phyloP scores from a whole-genome alignment of 2,113 vertebrate species.

The Oreotragus oreotragus region DNA sequence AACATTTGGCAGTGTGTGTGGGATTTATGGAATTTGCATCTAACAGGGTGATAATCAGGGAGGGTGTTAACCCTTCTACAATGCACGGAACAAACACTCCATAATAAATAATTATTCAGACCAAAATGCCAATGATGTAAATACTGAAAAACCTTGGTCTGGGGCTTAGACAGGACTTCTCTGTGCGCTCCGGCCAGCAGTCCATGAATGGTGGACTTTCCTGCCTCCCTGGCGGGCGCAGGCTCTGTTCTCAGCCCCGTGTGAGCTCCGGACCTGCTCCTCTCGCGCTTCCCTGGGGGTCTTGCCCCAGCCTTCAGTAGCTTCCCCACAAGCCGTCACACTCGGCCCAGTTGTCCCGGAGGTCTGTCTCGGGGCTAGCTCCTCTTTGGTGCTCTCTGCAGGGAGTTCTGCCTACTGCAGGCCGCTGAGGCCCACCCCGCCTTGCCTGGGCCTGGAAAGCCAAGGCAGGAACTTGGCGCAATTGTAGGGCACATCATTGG shows the following conservation, averaged over 20 bases:
- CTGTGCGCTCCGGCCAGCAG: rapidly evolving
- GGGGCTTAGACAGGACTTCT: neutral
- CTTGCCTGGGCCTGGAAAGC: too few species aligned
- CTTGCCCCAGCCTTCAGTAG: rapidly evolving
- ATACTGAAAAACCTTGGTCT: neutral
- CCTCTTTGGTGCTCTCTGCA: neutral
- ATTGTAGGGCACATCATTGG: rapidly evolving
- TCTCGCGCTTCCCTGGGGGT: rapidly evolving
- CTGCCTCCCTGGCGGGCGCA: rapidly evolving
- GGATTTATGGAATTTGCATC: neutral
- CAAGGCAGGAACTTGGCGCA: neutral
- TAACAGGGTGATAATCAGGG: too few species aligned
- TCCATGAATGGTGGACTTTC: rapidly evolving
- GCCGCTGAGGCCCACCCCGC: rapidly evolving
- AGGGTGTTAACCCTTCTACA: too few species aligned
- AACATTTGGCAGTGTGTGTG: too few species aligned
- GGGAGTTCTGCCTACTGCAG: rapidly evolving
- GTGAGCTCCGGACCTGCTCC: rapidly evolving
- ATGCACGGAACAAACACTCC: neutral
- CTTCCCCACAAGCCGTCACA: rapidly evolving
- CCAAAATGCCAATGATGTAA: too few species aligned
- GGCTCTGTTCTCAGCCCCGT: rapidly evolving
- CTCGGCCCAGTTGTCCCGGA: rapidly evolving
- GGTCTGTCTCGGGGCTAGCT: rapidly evolving
- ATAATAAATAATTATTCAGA: neutral